Conservation (phyloP, 2,888 invertebrate species). For the Hirtodrosophila duncani region DNA sequence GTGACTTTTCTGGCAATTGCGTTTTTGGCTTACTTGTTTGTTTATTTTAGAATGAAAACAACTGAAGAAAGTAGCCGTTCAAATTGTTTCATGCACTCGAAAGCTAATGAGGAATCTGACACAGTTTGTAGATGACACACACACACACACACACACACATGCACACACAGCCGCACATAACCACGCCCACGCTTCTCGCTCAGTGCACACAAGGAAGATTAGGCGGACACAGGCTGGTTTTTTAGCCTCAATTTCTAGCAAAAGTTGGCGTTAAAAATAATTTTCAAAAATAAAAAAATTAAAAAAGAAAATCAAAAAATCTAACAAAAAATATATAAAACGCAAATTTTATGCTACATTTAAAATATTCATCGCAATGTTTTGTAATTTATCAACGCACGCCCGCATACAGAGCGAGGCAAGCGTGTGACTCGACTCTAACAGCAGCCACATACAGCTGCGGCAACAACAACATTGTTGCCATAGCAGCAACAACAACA, state of each 20-base stretch:
- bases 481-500: slow-evolving; percentile 17
- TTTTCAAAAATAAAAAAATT: slow-evolving; percentile 20
- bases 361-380: slow-evolving; percentile 66
- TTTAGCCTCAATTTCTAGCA: slow-evolving; percentile 19
- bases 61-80: slow-evolving; percentile 24
- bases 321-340: slow-evolving; percentile 50
- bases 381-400: slow-evolving; percentile 72
- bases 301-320: not conserved
- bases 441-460: slow-evolving; percentile 40
- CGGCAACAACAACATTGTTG: slow-evolving; percentile 28
- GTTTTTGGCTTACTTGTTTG: slow-evolving; percentile 6
- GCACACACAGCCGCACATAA: slow-evolving; percentile 8
- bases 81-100: slow-evolving; percentile 56
- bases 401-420: slow-evolving; percentile 49
- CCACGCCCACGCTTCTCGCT: slow-evolving; percentile 20
- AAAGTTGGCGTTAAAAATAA: slow-evolving; percentile 11
- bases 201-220: slow-evolving; percentile 11
- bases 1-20: slow-evolving; percentile 16
- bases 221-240: slow-evolving; percentile 10
- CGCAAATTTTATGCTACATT: slow-evolving; percentile 69
- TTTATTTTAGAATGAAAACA: slow-evolving; percentile 15
- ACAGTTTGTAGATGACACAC: slow-evolving; percentile 47
- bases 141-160: slow-evolving; percentile 22
- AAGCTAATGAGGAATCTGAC: slow-evolving; percentile 67
- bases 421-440: slow-evolving; percentile 64